Evolutionary conservation across 2,888 invertebrate species (phyloP).

Genomic region (Rapana venosa): DNA sequence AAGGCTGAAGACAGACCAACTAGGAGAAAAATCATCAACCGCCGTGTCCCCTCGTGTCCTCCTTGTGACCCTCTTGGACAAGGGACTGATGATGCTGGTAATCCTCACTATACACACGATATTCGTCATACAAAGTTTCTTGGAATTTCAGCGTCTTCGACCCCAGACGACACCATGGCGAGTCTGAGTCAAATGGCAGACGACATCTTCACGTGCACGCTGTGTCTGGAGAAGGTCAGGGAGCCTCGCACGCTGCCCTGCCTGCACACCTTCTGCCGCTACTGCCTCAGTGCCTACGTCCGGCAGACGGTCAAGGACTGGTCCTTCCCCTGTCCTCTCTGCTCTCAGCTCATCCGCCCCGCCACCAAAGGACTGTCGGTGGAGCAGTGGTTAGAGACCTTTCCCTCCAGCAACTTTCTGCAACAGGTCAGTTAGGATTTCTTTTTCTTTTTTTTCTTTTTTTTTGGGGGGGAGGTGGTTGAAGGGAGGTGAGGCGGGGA

Average conservation of each 20-base stretch:
- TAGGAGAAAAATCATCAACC: too few relatives aligned
- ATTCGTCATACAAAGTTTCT: too few relatives aligned
- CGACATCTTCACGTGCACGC: constrained; percentile 49
- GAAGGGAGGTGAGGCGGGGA: too few relatives aligned
- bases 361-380: constrained; percentile 40
- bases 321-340: constrained; percentile 50
- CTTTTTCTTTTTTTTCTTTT: too few relatives aligned
- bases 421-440: constrained; percentile 10
- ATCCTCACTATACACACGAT: too few relatives aligned
- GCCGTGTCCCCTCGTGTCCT: too few relatives aligned
- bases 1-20: too few relatives aligned
- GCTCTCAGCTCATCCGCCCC: constrained; percentile 37
- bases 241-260: constrained; percentile 51
- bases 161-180: constrained; percentile 39
- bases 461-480: too few relatives aligned
- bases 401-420: constrained; percentile 44
- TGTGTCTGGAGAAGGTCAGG: constrained; percentile 50
- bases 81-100: too few relatives aligned
- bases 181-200: constrained; percentile 46
- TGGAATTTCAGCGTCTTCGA: too few relatives aligned
- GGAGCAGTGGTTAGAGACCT: constrained; percentile 51
- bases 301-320: constrained; percentile 44
- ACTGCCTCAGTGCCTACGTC: constrained; percentile 47
- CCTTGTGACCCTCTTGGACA: too few relatives aligned
- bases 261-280: constrained; percentile 50